A percentile compares a stretch with the other conserved stretches of the same genome.
phyloP scores from a whole-genome alignment of 2,888 invertebrate species.

The Parnassius glacialis region DNA sequence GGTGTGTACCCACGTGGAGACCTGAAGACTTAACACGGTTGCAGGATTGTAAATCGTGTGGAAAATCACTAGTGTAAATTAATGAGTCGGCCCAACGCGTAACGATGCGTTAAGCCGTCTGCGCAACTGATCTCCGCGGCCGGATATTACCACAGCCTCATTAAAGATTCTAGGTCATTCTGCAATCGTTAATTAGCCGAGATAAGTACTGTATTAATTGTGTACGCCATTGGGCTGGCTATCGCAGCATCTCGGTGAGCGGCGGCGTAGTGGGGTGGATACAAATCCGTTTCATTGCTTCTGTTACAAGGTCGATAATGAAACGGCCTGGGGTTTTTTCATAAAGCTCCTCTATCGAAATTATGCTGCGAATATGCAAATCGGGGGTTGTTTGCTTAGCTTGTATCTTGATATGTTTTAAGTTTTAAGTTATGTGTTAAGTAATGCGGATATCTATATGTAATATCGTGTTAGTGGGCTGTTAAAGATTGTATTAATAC shows the following conservation, averaged over 20 bases:
- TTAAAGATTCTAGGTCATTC: slow-evolving; percentile 77
- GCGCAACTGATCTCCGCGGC: slow-evolving; percentile 42
- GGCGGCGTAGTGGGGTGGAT: slow-evolving; percentile 22
- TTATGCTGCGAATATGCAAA: slow-evolving; percentile 1
- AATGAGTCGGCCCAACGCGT: slow-evolving; percentile 26
- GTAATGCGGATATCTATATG: slow-evolving; percentile 10
- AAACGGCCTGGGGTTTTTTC: slow-evolving; percentile 8
- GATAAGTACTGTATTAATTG: slow-evolving; percentile 78
- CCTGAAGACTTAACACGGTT: slow-evolving; percentile 7
- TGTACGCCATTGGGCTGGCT: slow-evolving; percentile 68
- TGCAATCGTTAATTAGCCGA: slow-evolving; percentile 77
- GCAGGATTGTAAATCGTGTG: slow-evolving; percentile 18
- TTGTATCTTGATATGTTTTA: background rate
- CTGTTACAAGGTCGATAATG: slow-evolving; percentile 24
- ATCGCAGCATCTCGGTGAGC: slow-evolving; percentile 60
- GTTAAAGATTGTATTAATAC: no score
- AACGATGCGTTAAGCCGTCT: slow-evolving; percentile 38
- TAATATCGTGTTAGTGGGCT: background rate
- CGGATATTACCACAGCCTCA: slow-evolving; percentile 77
- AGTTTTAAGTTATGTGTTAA: no score
- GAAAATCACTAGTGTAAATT: slow-evolving; percentile 26
- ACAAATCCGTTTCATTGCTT: slow-evolving; percentile 27
- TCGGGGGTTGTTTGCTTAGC: slow-evolving; percentile 5
- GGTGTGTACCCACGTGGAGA: slow-evolving; percentile 6
- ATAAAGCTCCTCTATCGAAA: slow-evolving; percentile 9